Evolutionary conservation across 2,888 invertebrate species (phyloP).

Genomic region (Amphipyra berbera): DNA sequence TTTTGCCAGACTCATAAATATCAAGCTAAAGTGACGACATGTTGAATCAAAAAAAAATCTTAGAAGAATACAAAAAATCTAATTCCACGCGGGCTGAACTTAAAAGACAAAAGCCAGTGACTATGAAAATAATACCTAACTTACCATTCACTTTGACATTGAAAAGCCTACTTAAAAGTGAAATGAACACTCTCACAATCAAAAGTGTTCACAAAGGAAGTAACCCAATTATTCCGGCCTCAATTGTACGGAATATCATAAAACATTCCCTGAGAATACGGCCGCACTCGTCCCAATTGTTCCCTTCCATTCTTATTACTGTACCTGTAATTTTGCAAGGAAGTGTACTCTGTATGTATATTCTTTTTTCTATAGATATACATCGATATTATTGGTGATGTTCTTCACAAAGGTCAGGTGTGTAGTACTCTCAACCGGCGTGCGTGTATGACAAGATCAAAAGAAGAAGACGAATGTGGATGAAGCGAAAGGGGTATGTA

Average conservation of each 20-base stretch:
- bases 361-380: too few relatives aligned
- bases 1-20: too few relatives aligned
- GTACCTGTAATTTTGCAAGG: constrained; percentile 37
- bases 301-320: constrained; percentile 8
- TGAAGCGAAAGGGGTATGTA: too few relatives aligned
- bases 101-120: neutral
- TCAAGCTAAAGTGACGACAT: too few relatives aligned
- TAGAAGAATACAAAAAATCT: too few relatives aligned
- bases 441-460: too few relatives aligned
- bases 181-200: constrained; percentile 7
- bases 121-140: constrained; percentile 8
- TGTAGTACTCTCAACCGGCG: too few relatives aligned
- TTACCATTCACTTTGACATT: constrained; percentile 27
- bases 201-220: constrained; percentile 25
- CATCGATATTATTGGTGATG: too few relatives aligned
- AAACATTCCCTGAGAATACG: constrained; percentile 28
- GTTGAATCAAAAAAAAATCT: too few relatives aligned
- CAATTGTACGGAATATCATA: constrained; percentile 44
- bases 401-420: too few relatives aligned
- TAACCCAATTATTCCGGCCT: constrained; percentile 52
- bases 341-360: constrained; percentile 24
- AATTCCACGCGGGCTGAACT: too few relatives aligned
- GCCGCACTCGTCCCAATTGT: constrained; percentile 12
- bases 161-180: constrained; percentile 24
- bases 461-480: too few relatives aligned